These are phyloP conservation scores for Drosophila limbata DNA, from an alignment of 2,888 invertebrate species.

Conservation along the genomic window DNA sequence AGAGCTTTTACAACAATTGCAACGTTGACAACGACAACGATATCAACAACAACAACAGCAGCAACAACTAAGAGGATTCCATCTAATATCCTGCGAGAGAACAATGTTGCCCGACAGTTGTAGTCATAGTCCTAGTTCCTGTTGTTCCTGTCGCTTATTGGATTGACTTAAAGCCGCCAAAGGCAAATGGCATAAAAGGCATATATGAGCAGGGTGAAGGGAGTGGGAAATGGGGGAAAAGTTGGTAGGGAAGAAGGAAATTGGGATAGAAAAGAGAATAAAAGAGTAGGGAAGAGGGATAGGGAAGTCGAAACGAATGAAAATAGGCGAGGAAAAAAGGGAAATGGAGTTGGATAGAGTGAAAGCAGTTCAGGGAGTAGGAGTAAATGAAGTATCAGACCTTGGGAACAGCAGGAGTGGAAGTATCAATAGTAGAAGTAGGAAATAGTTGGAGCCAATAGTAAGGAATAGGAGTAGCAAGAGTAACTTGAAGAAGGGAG, in stretches of 20 bases:
- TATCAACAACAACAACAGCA: conserved; percentile 1
- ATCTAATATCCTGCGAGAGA: conserved; percentile 25
- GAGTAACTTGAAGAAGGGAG: background rate
- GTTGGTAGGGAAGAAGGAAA: background rate
- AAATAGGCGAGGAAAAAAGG: background rate
- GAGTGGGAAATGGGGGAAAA: background rate
- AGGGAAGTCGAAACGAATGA: background rate
- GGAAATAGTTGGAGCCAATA: background rate
- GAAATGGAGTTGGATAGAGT: background rate
- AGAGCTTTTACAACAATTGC: conserved; percentile 39
- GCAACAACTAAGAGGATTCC: conserved; percentile 42
- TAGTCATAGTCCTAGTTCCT: conserved; percentile 10
- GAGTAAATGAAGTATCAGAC: background rate
- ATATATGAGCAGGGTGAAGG: background rate
- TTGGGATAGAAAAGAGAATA: background rate
- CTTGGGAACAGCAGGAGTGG: background rate
- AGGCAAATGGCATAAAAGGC: conserved; percentile 2
- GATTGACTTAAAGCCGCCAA: conserved; percentile 37
- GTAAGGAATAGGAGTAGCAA: background rate
- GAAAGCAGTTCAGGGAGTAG: background rate
- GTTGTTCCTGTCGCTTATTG: conserved; percentile 41
- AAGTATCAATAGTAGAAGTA: background rate
- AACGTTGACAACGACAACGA: conserved; percentile 16
- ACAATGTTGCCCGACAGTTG: conserved; percentile 49
- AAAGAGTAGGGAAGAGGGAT: background rate